Conservation (phyloP, 2,797 vertebrate species). For the Tragopan temminckii region DNA sequence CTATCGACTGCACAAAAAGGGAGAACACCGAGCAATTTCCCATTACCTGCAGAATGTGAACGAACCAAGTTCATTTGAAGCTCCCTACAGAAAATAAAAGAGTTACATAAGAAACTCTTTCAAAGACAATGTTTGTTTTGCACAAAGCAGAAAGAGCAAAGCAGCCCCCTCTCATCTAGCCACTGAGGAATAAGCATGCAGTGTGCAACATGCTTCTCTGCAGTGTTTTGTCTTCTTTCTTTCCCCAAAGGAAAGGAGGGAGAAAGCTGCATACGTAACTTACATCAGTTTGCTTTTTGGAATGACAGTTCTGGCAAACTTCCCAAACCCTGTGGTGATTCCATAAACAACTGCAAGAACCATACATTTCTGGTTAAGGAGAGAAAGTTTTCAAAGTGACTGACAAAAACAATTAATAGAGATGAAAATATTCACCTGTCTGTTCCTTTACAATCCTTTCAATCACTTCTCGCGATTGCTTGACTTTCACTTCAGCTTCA, state of each 20-base stretch:
- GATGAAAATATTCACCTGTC: conserved; percentile 83
- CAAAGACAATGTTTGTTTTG: neutral
- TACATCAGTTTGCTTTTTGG: conserved; percentile 94
- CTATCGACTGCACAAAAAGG: neutral
- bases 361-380: neutral
- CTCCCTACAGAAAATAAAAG: conserved; percentile 83
- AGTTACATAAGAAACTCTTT: neutral
- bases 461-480: conserved; percentile 91
- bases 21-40: neutral
- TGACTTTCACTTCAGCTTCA: conserved; percentile 89
- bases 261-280: neutral
- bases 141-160: neutral
- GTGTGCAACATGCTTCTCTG: neutral
- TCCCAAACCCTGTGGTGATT: conserved; percentile 98
- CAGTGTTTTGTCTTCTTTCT: neutral
- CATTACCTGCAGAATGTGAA: conserved; percentile 94
- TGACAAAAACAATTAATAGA: neutral
- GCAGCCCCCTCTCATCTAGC: neutral
- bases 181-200: neutral
- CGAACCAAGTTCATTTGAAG: conserved; percentile 96
- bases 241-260: neutral
- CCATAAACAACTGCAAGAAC: conserved; percentile 93
- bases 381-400: neutral
- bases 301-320: conserved; percentile 96
- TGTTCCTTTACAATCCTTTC: conserved; percentile 94